Conservation (phyloP, 2,113 vertebrate genomes). For the Fulmarus glacialis region DNA sequence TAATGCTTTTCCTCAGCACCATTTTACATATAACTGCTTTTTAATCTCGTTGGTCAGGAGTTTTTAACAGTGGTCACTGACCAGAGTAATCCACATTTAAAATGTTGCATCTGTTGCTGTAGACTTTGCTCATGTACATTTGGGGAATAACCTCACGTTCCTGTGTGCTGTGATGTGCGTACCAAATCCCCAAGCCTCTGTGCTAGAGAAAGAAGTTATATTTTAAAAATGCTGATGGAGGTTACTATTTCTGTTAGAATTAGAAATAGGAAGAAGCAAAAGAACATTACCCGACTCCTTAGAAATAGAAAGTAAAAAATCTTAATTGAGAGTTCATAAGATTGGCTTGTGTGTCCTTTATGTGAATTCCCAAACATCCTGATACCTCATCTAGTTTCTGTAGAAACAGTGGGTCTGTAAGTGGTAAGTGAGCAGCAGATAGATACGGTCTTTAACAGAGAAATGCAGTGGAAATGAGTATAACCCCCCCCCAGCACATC, state of each 20-base stretch:
- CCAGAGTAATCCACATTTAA: neutral
- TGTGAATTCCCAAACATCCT: neutral
- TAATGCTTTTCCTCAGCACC: neutral
- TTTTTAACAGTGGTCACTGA: neutral
- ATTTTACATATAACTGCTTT: neutral
- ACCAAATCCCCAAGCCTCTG: neutral
- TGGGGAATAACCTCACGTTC: neutral
- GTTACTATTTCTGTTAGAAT: neutral
- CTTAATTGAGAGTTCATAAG: neutral
- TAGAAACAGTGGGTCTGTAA: neutral
- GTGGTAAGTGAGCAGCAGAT: neutral
- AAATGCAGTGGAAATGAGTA: neutral
- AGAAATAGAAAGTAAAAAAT: neutral
- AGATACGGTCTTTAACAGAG: neutral
- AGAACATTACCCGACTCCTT: neutral
- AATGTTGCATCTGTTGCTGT: neutral
- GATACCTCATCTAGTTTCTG: neutral
- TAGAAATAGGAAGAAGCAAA: neutral
- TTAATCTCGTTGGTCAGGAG: accelerated
- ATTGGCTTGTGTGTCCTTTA: neutral
- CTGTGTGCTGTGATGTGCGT: neutral
- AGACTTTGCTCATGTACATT: accelerated
- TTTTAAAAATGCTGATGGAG: neutral
- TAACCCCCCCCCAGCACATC: no score
- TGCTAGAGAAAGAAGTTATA: neutral